Evolutionary conservation across 1,140 invertebrate species (phyloP), one percentile per base, ranked within the genome.

Genomic region (Hydropsyche tenuis): DNA sequence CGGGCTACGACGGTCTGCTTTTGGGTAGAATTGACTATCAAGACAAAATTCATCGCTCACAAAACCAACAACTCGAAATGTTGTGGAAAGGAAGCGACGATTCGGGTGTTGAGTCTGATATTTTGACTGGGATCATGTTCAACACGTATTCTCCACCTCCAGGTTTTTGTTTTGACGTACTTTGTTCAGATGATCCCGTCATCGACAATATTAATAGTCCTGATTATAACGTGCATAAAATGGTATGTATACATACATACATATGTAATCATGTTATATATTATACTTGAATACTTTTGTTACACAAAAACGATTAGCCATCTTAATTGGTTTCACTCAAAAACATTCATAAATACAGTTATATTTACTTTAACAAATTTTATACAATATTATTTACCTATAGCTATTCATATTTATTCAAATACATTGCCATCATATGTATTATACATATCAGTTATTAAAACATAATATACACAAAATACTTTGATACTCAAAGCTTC

Each of bases 11-110:
- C 83, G 92, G 91, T 25, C 77, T 92, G 12, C 91, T 92, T 79
- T 86, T 92, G 81, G 92, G 90, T 20, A 85, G 94, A 69, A 86
- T 94, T 27, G 93, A 95, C 80, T 91, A 93, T 81, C 87, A 91
- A 78, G 93, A 94, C 80, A 92, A 91, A 79, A 82, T 83, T 20
- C 78, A 85, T 0, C 84, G 93, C 79, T 81, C 87, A 63, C 82
- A 86, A 42, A 85, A 87, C 30, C 89, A 90, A 80, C 89, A 87
- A 48, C 86, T 94, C 84, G 94, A 96, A 81, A 89, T 93, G 80
- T 84, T 94, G 72, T 96, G 94, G 93, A 85, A 89, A 80, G 88
- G 82, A 76, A 87, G 92, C 87, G 85, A 89, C 62, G 86, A 86
- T 72, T 79, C 86, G 71, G 85, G 84, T 84, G 74, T 75, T 46